These are phyloP conservation scores for Calliphora vomitoria DNA, from an alignment of 2,888 invertebrate genomes.

Conservation along the genomic window DNA sequence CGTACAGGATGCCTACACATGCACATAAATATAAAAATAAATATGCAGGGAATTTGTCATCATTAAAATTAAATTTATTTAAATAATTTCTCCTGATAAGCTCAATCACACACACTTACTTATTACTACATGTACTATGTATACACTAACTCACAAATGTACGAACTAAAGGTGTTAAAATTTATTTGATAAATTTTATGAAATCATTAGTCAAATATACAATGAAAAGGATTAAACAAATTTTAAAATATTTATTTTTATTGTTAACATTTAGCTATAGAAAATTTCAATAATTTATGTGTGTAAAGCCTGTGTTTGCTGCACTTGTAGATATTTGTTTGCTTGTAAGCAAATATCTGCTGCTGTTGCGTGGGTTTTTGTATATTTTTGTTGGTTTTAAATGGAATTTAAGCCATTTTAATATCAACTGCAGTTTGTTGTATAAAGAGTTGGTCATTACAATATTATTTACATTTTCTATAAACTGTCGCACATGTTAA, in stretches of 20 bases:
- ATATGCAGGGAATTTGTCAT: background rate
- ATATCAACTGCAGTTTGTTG: background rate
- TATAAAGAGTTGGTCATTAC: background rate
- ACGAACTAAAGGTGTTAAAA: background rate
- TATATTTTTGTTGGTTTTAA: background rate
- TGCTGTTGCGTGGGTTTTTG: background rate
- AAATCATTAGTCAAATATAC: background rate
- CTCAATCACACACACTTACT: background rate
- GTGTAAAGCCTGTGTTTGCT: background rate
- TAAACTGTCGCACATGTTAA: background rate
- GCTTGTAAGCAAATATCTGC: background rate
- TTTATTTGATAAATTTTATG: background rate
- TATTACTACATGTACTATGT: no score
- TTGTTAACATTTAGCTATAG: constrained; percentile 1
- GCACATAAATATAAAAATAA: background rate
- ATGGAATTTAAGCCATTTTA: background rate
- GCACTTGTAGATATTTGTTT: background rate
- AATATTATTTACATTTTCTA: background rate
- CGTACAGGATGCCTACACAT: background rate
- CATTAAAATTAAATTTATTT: background rate
- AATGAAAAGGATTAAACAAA: constrained; percentile 39
- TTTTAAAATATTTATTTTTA: constrained; percentile 27
- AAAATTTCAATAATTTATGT: background rate
- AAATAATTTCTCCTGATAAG: background rate
- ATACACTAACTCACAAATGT: background rate